A percentile compares a stretch with the other conserved stretches of the same genome.
These are phyloP conservation scores for Phylloscopus trochilus DNA, from an alignment of 2,113 vertebrate species.

Conservation along the genomic window DNA sequence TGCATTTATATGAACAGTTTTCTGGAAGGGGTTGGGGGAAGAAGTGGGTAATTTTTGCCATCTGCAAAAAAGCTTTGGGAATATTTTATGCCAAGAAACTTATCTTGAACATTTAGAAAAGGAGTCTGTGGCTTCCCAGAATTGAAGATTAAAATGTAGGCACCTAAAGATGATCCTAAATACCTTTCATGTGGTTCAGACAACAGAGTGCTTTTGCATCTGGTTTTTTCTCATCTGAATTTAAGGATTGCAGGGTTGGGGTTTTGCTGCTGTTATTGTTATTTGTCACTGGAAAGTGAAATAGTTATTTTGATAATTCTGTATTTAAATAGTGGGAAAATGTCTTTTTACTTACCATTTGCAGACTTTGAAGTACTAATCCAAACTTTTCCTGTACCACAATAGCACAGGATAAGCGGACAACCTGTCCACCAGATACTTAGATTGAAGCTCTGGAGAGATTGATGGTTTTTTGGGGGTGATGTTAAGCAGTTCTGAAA, in stretches of 20 bases:
- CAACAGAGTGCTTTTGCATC: background rate
- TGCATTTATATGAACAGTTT: background rate
- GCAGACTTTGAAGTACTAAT: background rate
- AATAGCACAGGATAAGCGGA: rapidly evolving
- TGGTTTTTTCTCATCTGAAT: background rate
- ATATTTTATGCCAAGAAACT: background rate
- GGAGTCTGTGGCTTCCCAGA: background rate
- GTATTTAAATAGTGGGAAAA: background rate
- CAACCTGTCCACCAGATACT: background rate
- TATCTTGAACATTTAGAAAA: background rate
- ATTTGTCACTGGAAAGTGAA: background rate
- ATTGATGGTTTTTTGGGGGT: background rate
- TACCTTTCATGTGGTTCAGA: background rate
- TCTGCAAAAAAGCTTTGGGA: background rate
- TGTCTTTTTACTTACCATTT: background rate
- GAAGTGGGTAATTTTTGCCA: background rate
- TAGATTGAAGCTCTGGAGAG: background rate
- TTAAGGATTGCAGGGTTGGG: background rate
- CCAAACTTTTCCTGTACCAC: background rate
- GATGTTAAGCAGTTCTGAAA: background rate
- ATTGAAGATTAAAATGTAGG: background rate
- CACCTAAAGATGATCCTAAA: background rate
- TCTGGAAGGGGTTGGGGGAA: background rate
- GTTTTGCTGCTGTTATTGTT: background rate
- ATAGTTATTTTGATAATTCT: background rate